Evolutionary conservation across 2,888 invertebrate species (phyloP), one percentile per base, ranked within the genome.

Genomic region (Druceiella hillmani): DNA sequence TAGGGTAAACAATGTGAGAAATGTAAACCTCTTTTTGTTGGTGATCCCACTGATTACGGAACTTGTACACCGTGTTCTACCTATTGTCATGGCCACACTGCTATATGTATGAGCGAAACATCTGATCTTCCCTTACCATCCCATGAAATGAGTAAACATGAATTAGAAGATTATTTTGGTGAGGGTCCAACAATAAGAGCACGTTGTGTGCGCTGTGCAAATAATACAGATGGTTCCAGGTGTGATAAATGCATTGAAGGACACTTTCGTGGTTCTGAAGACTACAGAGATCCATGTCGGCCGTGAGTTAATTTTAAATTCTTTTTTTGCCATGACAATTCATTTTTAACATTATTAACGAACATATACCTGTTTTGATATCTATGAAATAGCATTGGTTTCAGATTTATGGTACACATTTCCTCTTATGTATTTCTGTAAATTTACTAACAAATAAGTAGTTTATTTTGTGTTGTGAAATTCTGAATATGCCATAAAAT

Each of bases 21-120:
- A 58, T 97, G 97, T 59, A 80, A 86, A 57, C 87, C 89, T 0
- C 73, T 91, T 38, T 95, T 83, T 64, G 95, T 97, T 15, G 94
- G 95, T 6, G 87, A 94, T 64, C 93, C 95, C 0, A 78, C 83
- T 17, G 85, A 88, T 55, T 88, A 89, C 25, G 86, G 83, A 0
- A 80, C 81, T 46, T 97, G 97, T 56, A 78, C 87, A 25, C 87
- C 93, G 0, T 97, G 97, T 55, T 67, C 79, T 2, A 85, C 86
- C 45, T 91, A 88, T 63, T 95, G 95, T 55, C 81, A 94, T 62
- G 88, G 89, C 0, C 95, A 95, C 61, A 87, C 88, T 2, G 75
- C 78, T 20, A 76, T 86, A 33, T 93, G 92, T 55, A 79, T 88
- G 13, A 77, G 75, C 49, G 78, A 78, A 47, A 32, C 45, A 36